Percentiles rank a stretch among this genome's conserved stretches.
These are phyloP conservation scores for Lasioglossum morio DNA, from an alignment of 2,888 invertebrate species.

Conservation along the genomic window DNA sequence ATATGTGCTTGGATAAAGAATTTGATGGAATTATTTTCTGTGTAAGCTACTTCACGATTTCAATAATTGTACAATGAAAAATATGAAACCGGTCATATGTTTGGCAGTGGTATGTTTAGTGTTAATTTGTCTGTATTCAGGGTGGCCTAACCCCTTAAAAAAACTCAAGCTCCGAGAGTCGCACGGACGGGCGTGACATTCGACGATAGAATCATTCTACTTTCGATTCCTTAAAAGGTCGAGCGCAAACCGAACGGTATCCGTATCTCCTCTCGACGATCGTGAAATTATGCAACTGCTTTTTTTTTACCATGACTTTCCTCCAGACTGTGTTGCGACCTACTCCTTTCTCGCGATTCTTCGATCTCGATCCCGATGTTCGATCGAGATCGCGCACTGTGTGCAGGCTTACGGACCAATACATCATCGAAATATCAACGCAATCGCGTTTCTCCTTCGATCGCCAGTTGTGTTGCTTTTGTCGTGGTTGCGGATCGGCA, in stretches of 20 bases:
- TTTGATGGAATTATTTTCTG: no score
- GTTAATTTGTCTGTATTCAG: background rate
- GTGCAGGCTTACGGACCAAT: background rate
- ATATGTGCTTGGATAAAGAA: no score
- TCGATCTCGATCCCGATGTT: background rate
- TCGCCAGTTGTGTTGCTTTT: background rate
- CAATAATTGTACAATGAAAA: no score
- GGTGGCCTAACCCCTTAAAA: background rate
- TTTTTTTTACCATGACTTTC: background rate
- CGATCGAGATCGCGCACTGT: no score
- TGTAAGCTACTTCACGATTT: no score
- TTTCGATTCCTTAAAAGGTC: constrained; percentile 39
- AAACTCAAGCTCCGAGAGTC: background rate
- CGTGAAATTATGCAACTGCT: constrained; percentile 29
- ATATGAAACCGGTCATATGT: no score
- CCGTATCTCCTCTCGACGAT: constrained; percentile 19
- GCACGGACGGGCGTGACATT: constrained; percentile 1
- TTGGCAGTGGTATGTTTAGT: no score
- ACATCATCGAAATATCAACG: background rate
- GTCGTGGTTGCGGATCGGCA: background rate
- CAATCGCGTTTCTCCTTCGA: background rate
- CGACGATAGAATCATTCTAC: constrained; percentile 24
- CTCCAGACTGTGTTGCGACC: background rate
- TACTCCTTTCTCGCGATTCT: background rate
- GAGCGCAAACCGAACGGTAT: constrained; percentile 26